phyloP scores from a whole-genome alignment of 53 echinoderm and acorn worm species.

The Apostichopus leukothele region DNA sequence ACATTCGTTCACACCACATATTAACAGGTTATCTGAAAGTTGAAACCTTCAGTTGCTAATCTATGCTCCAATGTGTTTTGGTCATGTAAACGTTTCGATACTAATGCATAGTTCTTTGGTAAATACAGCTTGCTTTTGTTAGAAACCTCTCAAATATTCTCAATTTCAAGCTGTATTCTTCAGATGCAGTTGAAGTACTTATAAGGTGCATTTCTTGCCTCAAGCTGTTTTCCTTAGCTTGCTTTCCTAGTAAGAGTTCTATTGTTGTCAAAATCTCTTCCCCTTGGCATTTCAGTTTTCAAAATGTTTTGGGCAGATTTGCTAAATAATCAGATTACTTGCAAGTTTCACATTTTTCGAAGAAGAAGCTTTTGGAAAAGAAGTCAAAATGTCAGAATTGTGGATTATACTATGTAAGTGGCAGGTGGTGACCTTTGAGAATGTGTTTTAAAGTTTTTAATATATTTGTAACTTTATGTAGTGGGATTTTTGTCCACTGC shows the following conservation, averaged over 20 bases:
- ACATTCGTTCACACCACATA: too few relatives aligned
- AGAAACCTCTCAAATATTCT: neutral
- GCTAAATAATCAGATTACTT: constrained; percentile 9
- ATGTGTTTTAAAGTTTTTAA: too few relatives aligned
- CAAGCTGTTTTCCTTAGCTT: neutral
- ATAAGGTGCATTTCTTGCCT: neutral
- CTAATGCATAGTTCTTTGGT: too few relatives aligned
- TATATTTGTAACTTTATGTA: too few relatives aligned
- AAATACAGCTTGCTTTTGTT: neutral
- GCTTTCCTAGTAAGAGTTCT: neutral
- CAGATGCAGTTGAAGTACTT: neutral
- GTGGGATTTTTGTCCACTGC: too few relatives aligned
- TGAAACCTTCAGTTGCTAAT: too few relatives aligned
- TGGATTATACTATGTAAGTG: too few relatives aligned
- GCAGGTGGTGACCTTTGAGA: too few relatives aligned
- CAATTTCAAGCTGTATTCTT: neutral
- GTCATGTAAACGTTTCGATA: too few relatives aligned
- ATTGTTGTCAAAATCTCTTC: neutral
- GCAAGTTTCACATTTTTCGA: neutral
- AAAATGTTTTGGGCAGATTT: constrained; percentile 3
- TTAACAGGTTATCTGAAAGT: too few relatives aligned
- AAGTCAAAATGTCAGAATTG: neutral
- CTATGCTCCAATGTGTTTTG: too few relatives aligned
- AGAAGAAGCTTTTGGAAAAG: neutral
- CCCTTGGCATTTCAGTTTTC: constrained; percentile 3